Percentiles rank a stretch among this genome's conserved stretches.
Evolutionary conservation across 2,888 invertebrate species (phyloP).

Genomic region (Heliothis peltigera): DNA sequence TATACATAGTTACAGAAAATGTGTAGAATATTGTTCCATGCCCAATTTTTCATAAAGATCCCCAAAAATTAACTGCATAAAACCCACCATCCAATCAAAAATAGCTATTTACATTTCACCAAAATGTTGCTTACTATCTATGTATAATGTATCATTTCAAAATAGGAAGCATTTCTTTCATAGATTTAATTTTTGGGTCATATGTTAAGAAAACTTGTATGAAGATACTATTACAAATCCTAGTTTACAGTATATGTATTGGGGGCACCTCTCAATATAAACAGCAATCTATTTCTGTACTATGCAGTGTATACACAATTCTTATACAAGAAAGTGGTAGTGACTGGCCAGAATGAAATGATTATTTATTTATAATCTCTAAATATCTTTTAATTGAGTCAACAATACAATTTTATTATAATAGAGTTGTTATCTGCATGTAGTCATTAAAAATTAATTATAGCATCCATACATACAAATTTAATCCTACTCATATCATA

Average conservation of each 20-base stretch:
- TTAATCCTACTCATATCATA: too few species aligned
- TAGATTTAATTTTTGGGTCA: background rate
- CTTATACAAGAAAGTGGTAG: background rate
- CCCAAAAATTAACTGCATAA: too few species aligned
- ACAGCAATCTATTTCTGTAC: background rate
- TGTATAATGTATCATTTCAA: too few species aligned
- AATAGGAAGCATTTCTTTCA: too few species aligned
- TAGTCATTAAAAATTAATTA: background rate
- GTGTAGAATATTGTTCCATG: background rate
- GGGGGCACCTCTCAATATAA: background rate
- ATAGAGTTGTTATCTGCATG: background rate
- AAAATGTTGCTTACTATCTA: too few species aligned
- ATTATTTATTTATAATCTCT: background rate
- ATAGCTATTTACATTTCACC: too few species aligned
- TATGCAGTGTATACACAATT: background rate
- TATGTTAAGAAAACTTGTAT: background rate
- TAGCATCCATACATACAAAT: background rate
- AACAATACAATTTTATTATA: background rate
- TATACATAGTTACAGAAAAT: background rate
- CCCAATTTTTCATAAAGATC: too few species aligned
- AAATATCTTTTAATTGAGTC: background rate
- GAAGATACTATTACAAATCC: background rate
- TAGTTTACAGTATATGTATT: conserved; percentile 1
- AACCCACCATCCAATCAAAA: too few species aligned
- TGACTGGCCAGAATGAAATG: background rate